Conservation (phyloP, 2,888 invertebrate species). For the Lasioglossum malachurum region DNA sequence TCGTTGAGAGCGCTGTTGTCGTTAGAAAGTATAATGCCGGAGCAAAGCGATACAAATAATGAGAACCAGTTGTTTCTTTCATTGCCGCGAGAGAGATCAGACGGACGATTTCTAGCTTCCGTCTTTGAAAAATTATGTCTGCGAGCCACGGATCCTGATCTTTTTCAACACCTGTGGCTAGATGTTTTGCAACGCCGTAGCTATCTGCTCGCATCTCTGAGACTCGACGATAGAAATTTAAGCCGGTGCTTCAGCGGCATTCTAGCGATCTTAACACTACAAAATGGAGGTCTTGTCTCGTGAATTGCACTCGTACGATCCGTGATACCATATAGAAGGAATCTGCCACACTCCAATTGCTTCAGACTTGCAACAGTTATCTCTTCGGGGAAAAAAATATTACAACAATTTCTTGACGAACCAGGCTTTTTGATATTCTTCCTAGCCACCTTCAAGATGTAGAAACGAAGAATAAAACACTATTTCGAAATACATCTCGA, state of each 20-base stretch:
- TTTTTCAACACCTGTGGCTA: background rate
- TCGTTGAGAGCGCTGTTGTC: slow-evolving; percentile 18
- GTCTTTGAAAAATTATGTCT: slow-evolving; percentile 6
- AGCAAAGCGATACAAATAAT: slow-evolving; percentile 41
- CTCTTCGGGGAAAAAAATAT: background rate
- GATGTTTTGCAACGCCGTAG: background rate
- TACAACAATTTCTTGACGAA: background rate
- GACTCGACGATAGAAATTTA: background rate
- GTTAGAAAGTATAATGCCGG: slow-evolving; percentile 41
- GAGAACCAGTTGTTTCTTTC: slow-evolving; percentile 22
- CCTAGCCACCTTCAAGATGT: background rate
- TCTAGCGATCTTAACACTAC: background rate
- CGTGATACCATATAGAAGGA: background rate
- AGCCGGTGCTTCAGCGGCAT: background rate
- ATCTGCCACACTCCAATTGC: background rate
- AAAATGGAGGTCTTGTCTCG: background rate
- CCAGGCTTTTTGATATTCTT: background rate
- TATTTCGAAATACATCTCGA: background rate
- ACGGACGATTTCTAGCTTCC: slow-evolving; percentile 1
- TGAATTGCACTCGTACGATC: background rate
- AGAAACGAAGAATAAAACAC: background rate
- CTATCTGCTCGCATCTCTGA: background rate
- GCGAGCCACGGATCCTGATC: background rate
- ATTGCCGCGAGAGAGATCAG: background rate
- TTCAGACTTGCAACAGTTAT: background rate